Base-by-base conservation (phyloP, 2,113 vertebrate genomes). In the Azemiops feae region DNA sequence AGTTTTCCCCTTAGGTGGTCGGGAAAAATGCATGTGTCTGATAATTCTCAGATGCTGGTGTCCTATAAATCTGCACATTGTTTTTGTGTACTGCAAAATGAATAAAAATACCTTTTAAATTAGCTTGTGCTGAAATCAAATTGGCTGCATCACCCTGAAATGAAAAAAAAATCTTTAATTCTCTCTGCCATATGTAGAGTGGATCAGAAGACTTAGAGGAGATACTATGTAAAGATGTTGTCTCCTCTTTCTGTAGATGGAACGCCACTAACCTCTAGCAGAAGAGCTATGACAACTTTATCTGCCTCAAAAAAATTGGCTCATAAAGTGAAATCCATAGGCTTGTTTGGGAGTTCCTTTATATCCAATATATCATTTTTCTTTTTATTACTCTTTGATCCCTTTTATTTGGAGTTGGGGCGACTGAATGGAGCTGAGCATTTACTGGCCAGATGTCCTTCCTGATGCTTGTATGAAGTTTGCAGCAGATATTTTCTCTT, bases 1-100 rank as follows among this genome's bases (percentile, higher is more conserved):
- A 12, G 55, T 9, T 96, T 95, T 96, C 39, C 16, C 85, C 60
- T 81, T 85, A 85, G 4, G 58, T 94, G 20, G 0, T 92, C 93
- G 89, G 53, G 53, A 93, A 22, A 54, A 92, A 64, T 23, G 50
- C 96, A 64, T 81, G 93, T 3, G 87, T 95, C 45, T 58, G 58
- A 87, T 57, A 0, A 0, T 85, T 93, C 45, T 92, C 89, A 69
- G 55, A 60, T 50, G 57, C 5, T 93, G 87, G 5, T 69, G 5
- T 90, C 45, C 92, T 69, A 39, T 57, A 91, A 90, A 93, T 74
- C 5, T 69, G 91, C 64, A 55, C 10, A 30, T 2, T 45, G 23
- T 87, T 93, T 64, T n/a, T 89, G 3, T 90, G 22, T 93, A 30
- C 20, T 90, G 81, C 45, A 94, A 95, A 91, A 69, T 54, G 6